Base-by-base conservation (phyloP, 2,797 vertebrate genomes). In the Hyperoplus lanceolatus region DNA sequence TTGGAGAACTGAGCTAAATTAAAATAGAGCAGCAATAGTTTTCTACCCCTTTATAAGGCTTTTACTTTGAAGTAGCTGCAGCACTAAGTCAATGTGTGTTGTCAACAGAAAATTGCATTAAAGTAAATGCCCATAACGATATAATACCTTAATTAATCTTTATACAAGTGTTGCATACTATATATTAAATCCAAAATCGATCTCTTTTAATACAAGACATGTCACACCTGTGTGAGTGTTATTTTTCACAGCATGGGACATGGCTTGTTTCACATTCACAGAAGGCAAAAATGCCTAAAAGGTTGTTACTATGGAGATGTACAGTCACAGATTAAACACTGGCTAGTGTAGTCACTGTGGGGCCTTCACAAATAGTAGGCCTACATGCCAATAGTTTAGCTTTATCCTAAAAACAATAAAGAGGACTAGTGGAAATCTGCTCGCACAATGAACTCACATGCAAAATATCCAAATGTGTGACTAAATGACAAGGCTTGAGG, bases 371-470 rank as follows among this genome's bases (percentile, higher is more conserved):
- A 29, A 29, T 3, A 29, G 29, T 29, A 29, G 29, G 29, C 29
- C 29, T 48, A 15, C 49, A 51, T 43, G 61, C 63, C 65, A 80
- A 46, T 43, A 63, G 56, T 54, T 72, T 3, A 64, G 49, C 62
- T 77, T 75, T 15, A 62, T 71, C 55, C 67, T 36, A 10, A 46
- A 65, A 60, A 73, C 75, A 82, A 72, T 80, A 79, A 79, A 59
- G 73, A 70, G 38, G 39, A 67, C 42, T 63, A 18, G 53, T 39
- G 55, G 41, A 87, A 86, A 75, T 62, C 46, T 70, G 72, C 59
- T 21, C 21, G 48, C 21, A 76, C 49, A 69, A 57, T 85, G 69
- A 85, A 69, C 69, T 89, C 83, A 87, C n/a, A 57, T 41, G 67
- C 46, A 71, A 83, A 79, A 46, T 51, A 53, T 77, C 70, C 57